These are phyloP conservation scores for Himalopsyche phryganea DNA, from an alignment of 1,140 invertebrate genomes.

Conservation along the genomic window DNA sequence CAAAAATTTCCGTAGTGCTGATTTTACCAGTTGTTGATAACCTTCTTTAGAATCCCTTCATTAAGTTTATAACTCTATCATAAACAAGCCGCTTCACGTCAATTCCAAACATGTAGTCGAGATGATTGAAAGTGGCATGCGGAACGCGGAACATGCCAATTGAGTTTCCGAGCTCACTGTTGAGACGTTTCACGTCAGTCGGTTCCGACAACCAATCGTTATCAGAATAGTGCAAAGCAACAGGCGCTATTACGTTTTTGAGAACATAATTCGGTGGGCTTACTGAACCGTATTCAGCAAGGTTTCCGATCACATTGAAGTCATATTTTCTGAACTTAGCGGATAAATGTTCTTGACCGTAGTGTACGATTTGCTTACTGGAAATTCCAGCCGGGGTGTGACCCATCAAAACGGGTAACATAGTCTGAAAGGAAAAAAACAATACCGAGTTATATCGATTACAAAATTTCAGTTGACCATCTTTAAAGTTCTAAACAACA, in stretches of 20 bases:
- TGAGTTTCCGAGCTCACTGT: slow-evolving; percentile 44
- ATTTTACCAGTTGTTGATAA: too few relatives aligned
- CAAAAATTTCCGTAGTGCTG: too few relatives aligned
- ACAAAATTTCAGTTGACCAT: too few relatives aligned
- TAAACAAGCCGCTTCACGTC: slow-evolving; percentile 47
- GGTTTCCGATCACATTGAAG: slow-evolving; percentile 44
- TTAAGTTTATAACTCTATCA: slow-evolving; percentile 40
- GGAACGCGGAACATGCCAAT: slow-evolving; percentile 45
- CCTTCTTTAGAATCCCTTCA: too few relatives aligned
- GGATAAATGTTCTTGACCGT: slow-evolving; percentile 56
- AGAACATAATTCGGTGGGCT: slow-evolving; percentile 62
- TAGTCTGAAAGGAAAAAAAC: too few relatives aligned
- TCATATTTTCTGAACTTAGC: slow-evolving; percentile 50
- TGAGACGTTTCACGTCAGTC: slow-evolving; percentile 46
- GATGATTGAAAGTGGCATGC: slow-evolving; percentile 51
- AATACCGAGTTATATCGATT: too few relatives aligned
- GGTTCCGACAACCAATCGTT: slow-evolving; percentile 60
- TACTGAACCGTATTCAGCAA: slow-evolving; percentile 44
- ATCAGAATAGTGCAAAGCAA: slow-evolving; percentile 61
- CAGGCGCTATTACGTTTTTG: slow-evolving; percentile 56
- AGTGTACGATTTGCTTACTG: slow-evolving; percentile 71
- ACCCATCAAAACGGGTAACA: slow-evolving; percentile 67
- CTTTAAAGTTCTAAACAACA: too few relatives aligned
- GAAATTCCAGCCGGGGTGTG: slow-evolving; percentile 78
- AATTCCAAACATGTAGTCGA: slow-evolving; percentile 58